A percentile compares a stretch with the other conserved stretches of the same genome.
Evolutionary conservation across 2,888 invertebrate species (phyloP).

Genomic region (Axea sp.): DNA sequence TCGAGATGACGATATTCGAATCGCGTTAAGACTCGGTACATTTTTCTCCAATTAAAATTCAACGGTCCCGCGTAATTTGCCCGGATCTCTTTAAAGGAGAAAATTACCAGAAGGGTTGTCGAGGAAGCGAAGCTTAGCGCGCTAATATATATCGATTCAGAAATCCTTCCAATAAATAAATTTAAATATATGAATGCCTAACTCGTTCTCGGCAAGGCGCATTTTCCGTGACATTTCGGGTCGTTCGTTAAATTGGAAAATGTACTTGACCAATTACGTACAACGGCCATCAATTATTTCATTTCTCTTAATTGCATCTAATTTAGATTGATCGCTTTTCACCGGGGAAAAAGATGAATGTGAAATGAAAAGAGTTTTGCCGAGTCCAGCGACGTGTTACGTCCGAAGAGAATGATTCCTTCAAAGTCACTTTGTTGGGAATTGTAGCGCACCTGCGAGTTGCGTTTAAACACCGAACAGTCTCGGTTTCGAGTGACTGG

Average conservation of each 20-base stretch:
- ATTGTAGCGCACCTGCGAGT: too few relatives aligned
- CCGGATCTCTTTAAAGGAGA: constrained; percentile 78
- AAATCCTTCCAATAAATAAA: constrained; percentile 78
- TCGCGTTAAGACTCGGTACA: constrained; percentile 36
- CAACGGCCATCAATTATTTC: constrained; percentile 8
- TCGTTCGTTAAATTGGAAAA: constrained; percentile 11
- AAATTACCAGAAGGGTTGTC: constrained; percentile 72
- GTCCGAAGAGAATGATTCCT: too few relatives aligned
- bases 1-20: constrained; percentile 27
- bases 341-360: too few relatives aligned
- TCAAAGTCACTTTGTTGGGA: too few relatives aligned
- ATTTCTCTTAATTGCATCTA: background rate
- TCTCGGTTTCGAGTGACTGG: too few relatives aligned
- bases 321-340: too few relatives aligned
- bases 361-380: too few relatives aligned
- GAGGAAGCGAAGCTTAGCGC: constrained; percentile 42
- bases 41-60: constrained; percentile 78
- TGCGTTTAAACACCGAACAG: too few relatives aligned
- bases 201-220: constrained; percentile 39
- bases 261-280: constrained; percentile 12
- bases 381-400: too few relatives aligned
- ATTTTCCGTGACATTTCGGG: constrained; percentile 9
- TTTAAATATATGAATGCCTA: constrained; percentile 78
- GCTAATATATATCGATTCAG: constrained; percentile 64
- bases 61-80: constrained; percentile 77